Percentiles rank a stretch among this genome's conserved stretches.
These are phyloP conservation scores for Aphodius granarius DNA, from an alignment of 2,888 invertebrate genomes.

Conservation along the genomic window DNA sequence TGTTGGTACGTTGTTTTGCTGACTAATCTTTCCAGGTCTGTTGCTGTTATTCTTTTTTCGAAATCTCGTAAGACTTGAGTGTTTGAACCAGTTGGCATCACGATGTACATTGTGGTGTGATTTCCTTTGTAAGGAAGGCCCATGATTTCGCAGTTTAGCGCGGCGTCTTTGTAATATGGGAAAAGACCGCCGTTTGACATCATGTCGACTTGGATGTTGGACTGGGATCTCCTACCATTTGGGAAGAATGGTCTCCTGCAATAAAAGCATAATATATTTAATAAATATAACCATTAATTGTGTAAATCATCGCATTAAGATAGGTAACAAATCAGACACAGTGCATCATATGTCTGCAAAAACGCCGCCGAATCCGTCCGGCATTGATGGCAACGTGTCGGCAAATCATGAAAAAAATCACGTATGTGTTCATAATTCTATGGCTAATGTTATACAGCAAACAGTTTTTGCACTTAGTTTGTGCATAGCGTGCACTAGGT, in stretches of 20 bases:
- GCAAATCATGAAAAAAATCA: too few species aligned
- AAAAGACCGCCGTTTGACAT: slow-evolving; percentile 68
- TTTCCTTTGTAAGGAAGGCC: slow-evolving; percentile 73
- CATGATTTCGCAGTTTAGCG: slow-evolving; percentile 63
- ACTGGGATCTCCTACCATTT: slow-evolving; percentile 53
- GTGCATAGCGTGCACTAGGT: too few species aligned
- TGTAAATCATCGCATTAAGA: too few species aligned
- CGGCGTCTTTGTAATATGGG: slow-evolving; percentile 59
- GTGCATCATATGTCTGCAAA: too few species aligned
- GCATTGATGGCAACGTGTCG: too few species aligned
- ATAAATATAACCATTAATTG: too few species aligned
- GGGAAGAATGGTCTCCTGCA: slow-evolving; percentile 62
- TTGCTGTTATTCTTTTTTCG: slow-evolving; percentile 55
- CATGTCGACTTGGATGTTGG: slow-evolving; percentile 58
- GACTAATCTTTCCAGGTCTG: slow-evolving; percentile 57
- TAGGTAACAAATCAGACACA: too few species aligned
- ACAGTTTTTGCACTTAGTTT: too few species aligned
- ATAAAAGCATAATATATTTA: too few species aligned
- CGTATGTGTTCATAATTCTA: too few species aligned
- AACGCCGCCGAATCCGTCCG: too few species aligned
- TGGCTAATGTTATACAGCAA: too few species aligned
- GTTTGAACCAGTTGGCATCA: slow-evolving; percentile 62
- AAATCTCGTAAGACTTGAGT: slow-evolving; percentile 55
- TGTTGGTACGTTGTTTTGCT: slow-evolving; percentile 53
- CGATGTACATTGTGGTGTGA: slow-evolving; percentile 65